Conservation (phyloP, 2,888 invertebrate species). For the Hypselothyrea guttata region DNA sequence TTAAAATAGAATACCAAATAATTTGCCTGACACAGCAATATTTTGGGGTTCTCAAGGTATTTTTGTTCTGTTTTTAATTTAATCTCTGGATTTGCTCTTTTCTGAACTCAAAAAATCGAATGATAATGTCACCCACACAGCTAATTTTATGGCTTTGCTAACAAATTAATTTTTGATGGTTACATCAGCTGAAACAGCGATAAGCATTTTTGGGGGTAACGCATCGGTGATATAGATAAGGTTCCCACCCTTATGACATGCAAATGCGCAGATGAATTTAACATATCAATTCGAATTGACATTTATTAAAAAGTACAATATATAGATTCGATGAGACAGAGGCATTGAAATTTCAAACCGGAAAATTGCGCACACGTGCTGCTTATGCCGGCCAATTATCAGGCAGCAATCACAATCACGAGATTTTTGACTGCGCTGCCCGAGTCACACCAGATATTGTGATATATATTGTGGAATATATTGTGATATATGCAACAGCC, state of each 20-base stretch:
- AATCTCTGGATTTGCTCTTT: slow-evolving; percentile 27
- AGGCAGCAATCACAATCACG: slow-evolving; percentile 49
- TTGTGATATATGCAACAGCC: too few species aligned
- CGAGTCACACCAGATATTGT: slow-evolving; percentile 8
- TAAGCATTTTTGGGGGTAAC: slow-evolving; percentile 35
- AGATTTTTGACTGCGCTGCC: slow-evolving; percentile 29
- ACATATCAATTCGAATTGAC: slow-evolving; percentile 62
- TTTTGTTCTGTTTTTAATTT: neutral
- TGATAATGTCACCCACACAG: slow-evolving; percentile 15
- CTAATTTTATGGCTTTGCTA: slow-evolving; percentile 17
- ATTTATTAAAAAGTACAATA: slow-evolving; percentile 57
- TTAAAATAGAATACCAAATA: neutral
- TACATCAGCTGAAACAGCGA: slow-evolving; percentile 57
- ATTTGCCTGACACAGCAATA: slow-evolving; percentile 35
- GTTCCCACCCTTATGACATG: slow-evolving; percentile 14
- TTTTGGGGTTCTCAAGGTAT: slow-evolving; percentile 25
- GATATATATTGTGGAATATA: too few species aligned
- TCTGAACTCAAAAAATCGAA: slow-evolving; percentile 7
- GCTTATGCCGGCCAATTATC: slow-evolving; percentile 35
- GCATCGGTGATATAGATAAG: slow-evolving; percentile 55
- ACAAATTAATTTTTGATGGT: slow-evolving; percentile 52
- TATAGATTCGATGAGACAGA: slow-evolving; percentile 5
- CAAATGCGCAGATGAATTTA: slow-evolving; percentile 39
- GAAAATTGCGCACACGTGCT: slow-evolving; percentile 56
- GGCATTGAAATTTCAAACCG: slow-evolving; percentile 39